Conservation (phyloP, 2,888 invertebrate species). For the Microctonus brassicae region DNA sequence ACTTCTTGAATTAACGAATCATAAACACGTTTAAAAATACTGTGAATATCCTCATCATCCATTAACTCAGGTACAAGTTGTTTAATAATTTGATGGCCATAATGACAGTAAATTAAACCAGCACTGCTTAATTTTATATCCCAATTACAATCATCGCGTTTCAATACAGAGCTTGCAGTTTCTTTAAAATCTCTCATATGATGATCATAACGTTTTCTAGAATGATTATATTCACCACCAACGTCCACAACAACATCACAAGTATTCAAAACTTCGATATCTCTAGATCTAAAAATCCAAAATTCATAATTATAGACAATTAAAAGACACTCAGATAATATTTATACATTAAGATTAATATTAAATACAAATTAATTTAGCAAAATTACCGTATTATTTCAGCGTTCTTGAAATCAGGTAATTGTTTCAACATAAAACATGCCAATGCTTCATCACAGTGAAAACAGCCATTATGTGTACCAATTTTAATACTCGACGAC, state of each 20-base stretch:
- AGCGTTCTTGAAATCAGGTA: constrained; percentile 86
- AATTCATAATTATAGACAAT: too few relatives aligned
- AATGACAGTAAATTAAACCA: constrained; percentile 91
- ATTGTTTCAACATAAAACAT: constrained; percentile 87
- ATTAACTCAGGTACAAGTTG: constrained; percentile 71
- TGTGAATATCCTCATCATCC: constrained; percentile 71
- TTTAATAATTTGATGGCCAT: constrained; percentile 84
- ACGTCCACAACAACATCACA: constrained; percentile 98
- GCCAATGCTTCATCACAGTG: constrained; percentile 97
- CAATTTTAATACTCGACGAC: constrained; percentile 71
- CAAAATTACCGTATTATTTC: constrained; percentile 77
- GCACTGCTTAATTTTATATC: constrained; percentile 90
- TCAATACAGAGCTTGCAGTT: constrained; percentile 57
- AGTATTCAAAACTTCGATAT: constrained; percentile 74
- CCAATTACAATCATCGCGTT: constrained; percentile 61
- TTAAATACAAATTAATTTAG: too few relatives aligned
- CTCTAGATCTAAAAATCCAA: constrained; percentile 71
- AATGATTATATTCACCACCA: constrained; percentile 86
- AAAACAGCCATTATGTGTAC: constrained; percentile 86
- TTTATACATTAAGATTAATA: too few relatives aligned
- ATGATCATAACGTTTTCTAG: constrained; percentile 88
- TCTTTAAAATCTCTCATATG: constrained; percentile 78
- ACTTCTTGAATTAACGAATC: constrained; percentile 91
- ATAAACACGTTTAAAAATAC: constrained; percentile 82
- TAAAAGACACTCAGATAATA: too few relatives aligned